Percentiles rank a stretch among this genome's conserved stretches.
These are phyloP conservation scores for Acipenser oxyrinchus DNA, from an alignment of 2,797 vertebrate genomes.

Conservation along the genomic window DNA sequence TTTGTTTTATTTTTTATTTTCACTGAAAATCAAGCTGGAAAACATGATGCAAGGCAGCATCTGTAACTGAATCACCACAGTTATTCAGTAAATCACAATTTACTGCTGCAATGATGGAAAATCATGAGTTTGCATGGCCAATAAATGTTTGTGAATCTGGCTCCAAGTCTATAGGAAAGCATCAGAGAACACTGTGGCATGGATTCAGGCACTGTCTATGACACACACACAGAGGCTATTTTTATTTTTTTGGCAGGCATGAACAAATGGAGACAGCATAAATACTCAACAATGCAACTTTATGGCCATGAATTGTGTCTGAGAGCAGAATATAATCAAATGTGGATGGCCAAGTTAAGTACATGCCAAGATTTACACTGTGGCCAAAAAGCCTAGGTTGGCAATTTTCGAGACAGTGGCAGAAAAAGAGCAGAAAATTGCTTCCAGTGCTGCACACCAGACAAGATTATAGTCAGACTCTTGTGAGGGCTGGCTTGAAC, in stretches of 20 bases:
- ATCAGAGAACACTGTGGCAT: conserved; percentile 24
- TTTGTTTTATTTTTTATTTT: conserved; percentile 11
- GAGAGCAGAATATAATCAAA: conserved; percentile 65
- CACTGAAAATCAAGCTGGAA: conserved; percentile 37
- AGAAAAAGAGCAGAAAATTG: conserved; percentile 75
- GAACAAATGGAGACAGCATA: conserved; percentile 60
- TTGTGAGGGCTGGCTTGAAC: conserved; percentile 66
- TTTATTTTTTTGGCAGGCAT: conserved; percentile 53
- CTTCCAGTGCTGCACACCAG: conserved; percentile 67
- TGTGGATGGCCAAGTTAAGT: conserved; percentile 68
- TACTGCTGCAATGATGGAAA: conserved; percentile 42
- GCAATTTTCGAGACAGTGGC: conserved; percentile 68
- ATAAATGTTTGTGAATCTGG: conserved; percentile 24
- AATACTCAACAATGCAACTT: conserved; percentile 65
- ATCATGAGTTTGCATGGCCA: conserved; percentile 41
- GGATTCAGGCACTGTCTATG: conserved; percentile 39
- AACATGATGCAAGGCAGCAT: conserved; percentile 33
- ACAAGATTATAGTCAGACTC: conserved; percentile 74
- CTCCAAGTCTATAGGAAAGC: conserved; percentile 42
- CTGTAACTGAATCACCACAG: conserved; percentile 33
- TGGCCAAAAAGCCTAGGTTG: conserved; percentile 69
- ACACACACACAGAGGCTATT: conserved; percentile 43
- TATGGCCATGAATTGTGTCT: conserved; percentile 59
- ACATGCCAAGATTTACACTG: conserved; percentile 69
- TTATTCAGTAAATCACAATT: conserved; percentile 41